phyloP scores from a whole-genome alignment of 2,888 invertebrate genomes.

The Ormia ochracea region DNA sequence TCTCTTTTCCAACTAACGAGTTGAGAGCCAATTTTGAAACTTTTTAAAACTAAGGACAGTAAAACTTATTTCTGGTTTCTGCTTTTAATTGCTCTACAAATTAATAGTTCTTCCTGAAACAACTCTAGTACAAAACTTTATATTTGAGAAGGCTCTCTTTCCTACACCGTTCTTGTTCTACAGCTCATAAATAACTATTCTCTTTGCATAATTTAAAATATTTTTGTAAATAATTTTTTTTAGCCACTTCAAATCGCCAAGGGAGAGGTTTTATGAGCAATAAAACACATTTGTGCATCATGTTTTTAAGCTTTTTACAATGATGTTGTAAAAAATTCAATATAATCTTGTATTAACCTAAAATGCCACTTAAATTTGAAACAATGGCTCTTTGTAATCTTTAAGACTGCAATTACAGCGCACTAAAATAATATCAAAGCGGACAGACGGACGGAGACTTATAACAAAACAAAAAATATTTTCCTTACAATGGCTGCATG shows the following conservation, averaged over 20 bases:
- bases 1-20: too few relatives aligned
- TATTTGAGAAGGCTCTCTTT: neutral
- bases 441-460: neutral
- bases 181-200: neutral
- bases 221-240: conserved; percentile 32
- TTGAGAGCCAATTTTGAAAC: neutral
- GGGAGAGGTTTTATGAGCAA: neutral
- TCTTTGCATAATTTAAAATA: neutral
- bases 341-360: conserved; percentile 57
- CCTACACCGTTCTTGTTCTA: too few relatives aligned
- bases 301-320: neutral
- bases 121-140: neutral
- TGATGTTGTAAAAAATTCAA: conserved; percentile 33
- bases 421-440: conserved; percentile 14
- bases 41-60: neutral
- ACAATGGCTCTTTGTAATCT: conserved; percentile 60
- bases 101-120: neutral
- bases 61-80: neutral
- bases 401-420: conserved; percentile 62
- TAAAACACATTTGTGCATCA: neutral
- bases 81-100: neutral
- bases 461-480: neutral
- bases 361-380: conserved; percentile 49
- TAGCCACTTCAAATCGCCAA: conserved; percentile 21
- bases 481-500: neutral